Evolutionary conservation across 2,113 vertebrate genomes (phyloP).

Genomic region (Corythornis madagascariensis): DNA sequence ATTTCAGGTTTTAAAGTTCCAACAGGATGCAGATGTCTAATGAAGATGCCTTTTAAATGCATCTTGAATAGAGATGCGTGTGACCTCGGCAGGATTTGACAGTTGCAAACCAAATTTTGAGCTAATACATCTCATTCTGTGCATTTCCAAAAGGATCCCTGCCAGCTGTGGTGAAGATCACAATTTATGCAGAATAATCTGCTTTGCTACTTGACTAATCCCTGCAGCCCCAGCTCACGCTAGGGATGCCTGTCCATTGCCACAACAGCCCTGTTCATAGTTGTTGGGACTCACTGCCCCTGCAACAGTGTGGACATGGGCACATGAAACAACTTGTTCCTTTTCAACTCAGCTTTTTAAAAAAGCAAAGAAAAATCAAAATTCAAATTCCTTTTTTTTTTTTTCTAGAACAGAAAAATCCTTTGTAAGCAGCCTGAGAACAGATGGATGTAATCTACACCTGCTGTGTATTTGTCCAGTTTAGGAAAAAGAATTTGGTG

Average conservation of each 20-base stretch:
- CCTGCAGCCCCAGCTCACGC: neutral
- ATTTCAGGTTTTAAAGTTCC: neutral
- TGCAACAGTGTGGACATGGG: neutral
- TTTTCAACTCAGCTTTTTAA: neutral
- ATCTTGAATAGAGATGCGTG: neutral
- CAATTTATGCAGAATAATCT: neutral
- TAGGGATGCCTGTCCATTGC: neutral
- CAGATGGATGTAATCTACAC: neutral
- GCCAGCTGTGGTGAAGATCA: neutral
- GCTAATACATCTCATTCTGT: accelerated
- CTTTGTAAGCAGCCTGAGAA: neutral
- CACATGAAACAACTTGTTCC: neutral
- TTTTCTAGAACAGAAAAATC: neutral
- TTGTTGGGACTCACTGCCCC: neutral
- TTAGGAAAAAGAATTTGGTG: neutral
- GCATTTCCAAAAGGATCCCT: neutral
- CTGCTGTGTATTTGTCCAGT: constrained; percentile 19
- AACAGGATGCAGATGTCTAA: neutral
- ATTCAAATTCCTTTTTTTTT: neutral
- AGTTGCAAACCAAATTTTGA: neutral
- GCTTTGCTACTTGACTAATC: neutral
- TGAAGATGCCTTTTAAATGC: too few species aligned
- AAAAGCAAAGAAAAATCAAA: neutral
- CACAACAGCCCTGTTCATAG: neutral
- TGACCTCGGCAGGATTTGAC: neutral